Base-by-base conservation (phyloP, 1,140 invertebrate genomes). In the Myzus persicae region DNA sequence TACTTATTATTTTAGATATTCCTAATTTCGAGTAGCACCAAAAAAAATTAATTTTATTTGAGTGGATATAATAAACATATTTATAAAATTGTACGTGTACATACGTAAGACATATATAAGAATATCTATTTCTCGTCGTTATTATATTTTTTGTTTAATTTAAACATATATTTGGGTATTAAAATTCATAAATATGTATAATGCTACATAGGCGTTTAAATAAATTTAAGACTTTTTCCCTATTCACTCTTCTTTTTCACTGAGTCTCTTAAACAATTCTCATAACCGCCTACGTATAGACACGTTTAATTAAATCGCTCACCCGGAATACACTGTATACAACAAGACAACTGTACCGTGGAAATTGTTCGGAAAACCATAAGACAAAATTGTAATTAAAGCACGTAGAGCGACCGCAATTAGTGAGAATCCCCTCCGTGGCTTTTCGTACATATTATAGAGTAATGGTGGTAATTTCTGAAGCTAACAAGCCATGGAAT, bases 311-410 rank as follows among this genome's bases (percentile, higher is more conserved):
- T 90, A 90, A 67, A 90, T 67, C 51, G 89, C 89, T 90, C 51
- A 42, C 38, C 89, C 89, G 54, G 51, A 67, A 90, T 90, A 90
- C 14, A n/a, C 88, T 59, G 38, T 59, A 54, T 20, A 44, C n/a
- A 81, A 22, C 40, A 38, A 92, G 42, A 48, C 67, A 82, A 92
- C 90, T 48, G 90, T 92, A 92, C 90, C 90, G 90, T 92, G 67
- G 90, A 92, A 90, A 92, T 82, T 38, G 76, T 48, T 92, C 22
- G 90, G 67, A 92, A 81, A 92, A 92, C 76, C 42, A 92, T 82
- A 92, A 92, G 90, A 92, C 90, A 82, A 82, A 92, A 92, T 82
- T 48, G 67, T 92, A 92, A 92, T 92, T 92, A 92, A 92, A 92
- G 36, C 44, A 38, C 59, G 90, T 91, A 76, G 90, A 46, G n/a